Base-by-base conservation (phyloP, 2,888 invertebrate species). In the Bibio marci region DNA sequence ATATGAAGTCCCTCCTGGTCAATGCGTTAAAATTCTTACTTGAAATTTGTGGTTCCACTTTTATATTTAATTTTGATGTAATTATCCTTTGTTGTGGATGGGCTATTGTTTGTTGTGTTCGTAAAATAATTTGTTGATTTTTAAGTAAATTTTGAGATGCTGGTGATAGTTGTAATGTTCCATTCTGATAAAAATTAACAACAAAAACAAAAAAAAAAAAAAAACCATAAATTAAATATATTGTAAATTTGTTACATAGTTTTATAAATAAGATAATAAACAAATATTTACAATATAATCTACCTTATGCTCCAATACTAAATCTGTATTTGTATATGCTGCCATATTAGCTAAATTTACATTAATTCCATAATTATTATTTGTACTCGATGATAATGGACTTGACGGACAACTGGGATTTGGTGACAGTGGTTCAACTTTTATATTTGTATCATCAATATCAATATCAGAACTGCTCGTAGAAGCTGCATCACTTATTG, bases 381-480 rank as follows among this genome's bases (percentile, higher is more conserved):
- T 51, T 35, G 56, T 55, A n/a, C 30, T 15, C 2, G 17, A 26
- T 13, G 33, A 11, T 18, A 33, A 17, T 35, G 62, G 78, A 41
- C 76, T 77, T 38, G 76, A 70, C 22, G 79, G 77, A 56, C 78
- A 78, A 43, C 78, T 77, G 8, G 77, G 76, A 19, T 71, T 70
- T 12, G 79, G 79, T 43, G 81, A 82, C 50, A 76, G 67, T 39
- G 85, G 85, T 53, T 86, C 85, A 41, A 79, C 74, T 61, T 83
- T 85, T 48, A 85, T 76, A 49, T 52, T 53, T 39, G 58, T 50
- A 43, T 59, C 59, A 45, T 61, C 61, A 46, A 61, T 57, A 47
- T 61, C 61, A 35, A 61, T 58, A 39, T 61, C 60, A 10, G 60
- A 59, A 45, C 56, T 55, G 34, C 57, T 45, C 17, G 46, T 43